Conservation (phyloP, 2,113 vertebrate species). For the Sciurus niger region DNA sequence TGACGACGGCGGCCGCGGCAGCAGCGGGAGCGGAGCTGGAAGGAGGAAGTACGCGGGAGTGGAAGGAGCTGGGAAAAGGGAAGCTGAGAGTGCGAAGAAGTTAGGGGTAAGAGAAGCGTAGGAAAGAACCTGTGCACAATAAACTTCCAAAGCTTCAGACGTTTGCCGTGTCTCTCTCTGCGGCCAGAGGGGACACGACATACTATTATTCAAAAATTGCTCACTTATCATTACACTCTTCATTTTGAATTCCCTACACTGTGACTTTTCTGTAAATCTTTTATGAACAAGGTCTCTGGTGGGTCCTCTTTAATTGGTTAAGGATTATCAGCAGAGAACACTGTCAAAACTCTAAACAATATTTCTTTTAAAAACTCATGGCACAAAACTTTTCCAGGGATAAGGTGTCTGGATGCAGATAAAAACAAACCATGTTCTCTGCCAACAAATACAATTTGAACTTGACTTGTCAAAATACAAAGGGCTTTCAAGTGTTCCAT, state of each 20-base stretch:
- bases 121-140: too few species aligned
- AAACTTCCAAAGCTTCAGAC: too few species aligned
- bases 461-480: constrained; percentile 66
- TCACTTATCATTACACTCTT: constrained; percentile 66
- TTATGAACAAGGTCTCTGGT: constrained; percentile 72
- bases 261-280: constrained; percentile 77
- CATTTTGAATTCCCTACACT: constrained; percentile 70
- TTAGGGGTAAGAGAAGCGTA: too few species aligned
- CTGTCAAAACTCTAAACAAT: constrained; percentile 73
- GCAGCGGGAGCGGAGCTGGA: too few species aligned
- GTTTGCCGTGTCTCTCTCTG: too few species aligned
- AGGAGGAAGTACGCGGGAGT: too few species aligned
- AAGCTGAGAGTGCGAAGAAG: too few species aligned
- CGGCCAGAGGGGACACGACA: too few species aligned
- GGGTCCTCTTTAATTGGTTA: constrained; percentile 75
- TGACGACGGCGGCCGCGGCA: too few species aligned
- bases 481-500: constrained; percentile 41
- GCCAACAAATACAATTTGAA: constrained; percentile 27
- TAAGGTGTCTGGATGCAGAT: constrained; percentile 40
- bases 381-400: constrained; percentile 57
- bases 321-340: constrained; percentile 63
- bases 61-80: too few species aligned
- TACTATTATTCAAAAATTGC: constrained; percentile 64
- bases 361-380: constrained; percentile 61
- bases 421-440: constrained; percentile 49